Percentiles rank a stretch among this genome's conserved stretches.
These are phyloP conservation scores for Turdus rufiventris DNA, from an alignment of 2,113 vertebrate genomes.

Conservation along the genomic window DNA sequence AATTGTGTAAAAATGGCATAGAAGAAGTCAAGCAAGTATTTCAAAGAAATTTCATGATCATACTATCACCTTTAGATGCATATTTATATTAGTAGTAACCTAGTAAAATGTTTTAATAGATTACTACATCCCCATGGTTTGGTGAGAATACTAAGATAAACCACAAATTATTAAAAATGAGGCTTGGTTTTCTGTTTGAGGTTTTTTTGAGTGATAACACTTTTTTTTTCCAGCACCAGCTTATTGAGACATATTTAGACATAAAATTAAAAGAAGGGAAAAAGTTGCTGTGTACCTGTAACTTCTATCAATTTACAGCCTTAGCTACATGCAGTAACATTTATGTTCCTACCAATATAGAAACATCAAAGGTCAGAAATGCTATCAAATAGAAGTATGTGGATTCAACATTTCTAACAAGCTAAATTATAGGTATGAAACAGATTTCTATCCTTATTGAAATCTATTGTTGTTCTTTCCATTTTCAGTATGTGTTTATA, in stretches of 20 bases:
- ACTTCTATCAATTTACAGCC: not conserved
- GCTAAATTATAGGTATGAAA: not conserved
- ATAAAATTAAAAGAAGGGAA: not conserved
- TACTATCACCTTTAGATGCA: not conserved
- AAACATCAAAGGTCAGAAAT: not conserved
- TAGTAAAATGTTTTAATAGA: not conserved
- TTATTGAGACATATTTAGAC: not conserved
- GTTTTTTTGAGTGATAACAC: not conserved
- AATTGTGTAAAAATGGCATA: not conserved
- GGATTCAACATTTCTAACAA: conserved; percentile 3
- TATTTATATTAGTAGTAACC: not conserved
- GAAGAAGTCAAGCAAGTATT: not conserved
- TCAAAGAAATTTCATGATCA: not conserved
- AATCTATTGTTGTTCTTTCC: not conserved
- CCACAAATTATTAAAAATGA: not conserved
- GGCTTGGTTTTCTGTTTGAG: not conserved
- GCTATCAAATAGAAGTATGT: not conserved
- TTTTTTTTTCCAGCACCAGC: not conserved
- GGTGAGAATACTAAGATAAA: not conserved
- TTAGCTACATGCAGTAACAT: not conserved
- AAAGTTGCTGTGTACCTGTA: not conserved
- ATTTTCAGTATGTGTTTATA: not conserved
- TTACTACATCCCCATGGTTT: fast-evolving
- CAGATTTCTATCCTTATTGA: not conserved
- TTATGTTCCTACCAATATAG: not conserved